A percentile compares a stretch with the other conserved stretches of the same genome.
Conservation (phyloP, 2,113 vertebrate genomes). For the Polyodon spathula region DNA sequence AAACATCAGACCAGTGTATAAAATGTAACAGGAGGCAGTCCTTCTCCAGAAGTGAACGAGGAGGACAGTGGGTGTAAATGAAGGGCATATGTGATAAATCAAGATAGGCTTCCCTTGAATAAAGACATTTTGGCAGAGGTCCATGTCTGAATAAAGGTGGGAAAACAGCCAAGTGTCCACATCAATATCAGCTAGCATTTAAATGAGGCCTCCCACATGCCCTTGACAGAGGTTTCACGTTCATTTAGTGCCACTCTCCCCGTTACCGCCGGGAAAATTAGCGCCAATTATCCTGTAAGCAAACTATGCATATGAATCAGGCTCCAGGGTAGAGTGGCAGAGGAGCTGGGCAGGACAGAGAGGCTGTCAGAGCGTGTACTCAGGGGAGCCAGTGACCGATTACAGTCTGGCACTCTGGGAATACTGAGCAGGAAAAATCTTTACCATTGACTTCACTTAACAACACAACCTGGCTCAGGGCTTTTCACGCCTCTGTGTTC, state of each 20-base stretch:
- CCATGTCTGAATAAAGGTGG: conserved; percentile 1
- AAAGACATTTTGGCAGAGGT: conserved; percentile 10
- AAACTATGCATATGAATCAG: conserved; percentile 5
- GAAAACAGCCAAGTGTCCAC: conserved; percentile 25
- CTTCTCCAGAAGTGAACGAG: neutral
- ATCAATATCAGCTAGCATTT: conserved; percentile 13
- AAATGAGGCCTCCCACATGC: conserved; percentile 17
- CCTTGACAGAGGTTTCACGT: conserved; percentile 21
- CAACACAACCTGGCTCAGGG: neutral
- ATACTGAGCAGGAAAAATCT: neutral
- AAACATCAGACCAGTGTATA: neutral
- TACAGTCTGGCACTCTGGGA: neutral
- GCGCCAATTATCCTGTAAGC: conserved; percentile 8
- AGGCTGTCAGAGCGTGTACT: neutral
- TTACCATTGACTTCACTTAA: neutral
- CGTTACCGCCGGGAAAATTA: conserved; percentile 25
- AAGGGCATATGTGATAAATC: conserved; percentile 19
- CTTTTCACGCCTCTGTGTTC: neutral
- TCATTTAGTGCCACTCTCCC: conserved; percentile 8
- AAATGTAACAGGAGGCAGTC: neutral
- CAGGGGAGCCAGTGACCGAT: neutral
- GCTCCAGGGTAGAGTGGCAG: neutral
- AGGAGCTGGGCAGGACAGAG: conserved; percentile 1
- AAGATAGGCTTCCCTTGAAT: conserved; percentile 20
- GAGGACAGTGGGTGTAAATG: neutral